phyloP scores from a whole-genome alignment of 2,888 invertebrate genomes.

The Chydorus sphaericus region DNA sequence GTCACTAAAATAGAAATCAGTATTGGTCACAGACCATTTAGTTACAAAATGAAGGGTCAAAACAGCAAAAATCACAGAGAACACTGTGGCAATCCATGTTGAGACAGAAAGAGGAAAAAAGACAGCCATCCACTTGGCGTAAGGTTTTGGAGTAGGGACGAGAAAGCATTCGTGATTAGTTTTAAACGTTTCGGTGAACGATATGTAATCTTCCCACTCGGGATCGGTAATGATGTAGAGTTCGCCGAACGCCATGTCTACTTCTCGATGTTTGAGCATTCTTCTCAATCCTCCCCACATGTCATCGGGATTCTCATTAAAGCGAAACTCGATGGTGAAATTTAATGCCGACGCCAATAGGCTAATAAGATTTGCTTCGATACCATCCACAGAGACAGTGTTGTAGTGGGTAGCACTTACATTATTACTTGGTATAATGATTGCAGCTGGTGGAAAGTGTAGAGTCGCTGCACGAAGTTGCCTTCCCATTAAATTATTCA shows the following conservation, averaged over 20 bases:
- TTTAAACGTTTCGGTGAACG: conserved; percentile 3
- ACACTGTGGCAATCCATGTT: conserved; percentile 5
- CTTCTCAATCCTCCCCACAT: conserved; percentile 10
- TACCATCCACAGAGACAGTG: no score
- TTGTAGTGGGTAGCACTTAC: no score
- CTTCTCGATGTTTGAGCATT: neutral
- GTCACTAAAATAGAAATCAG: no score
- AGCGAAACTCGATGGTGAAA: neutral
- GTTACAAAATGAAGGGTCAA: neutral
- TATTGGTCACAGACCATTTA: neutral
- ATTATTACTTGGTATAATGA: no score
- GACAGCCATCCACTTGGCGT: conserved; percentile 5
- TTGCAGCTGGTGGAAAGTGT: no score
- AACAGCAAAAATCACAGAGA: neutral
- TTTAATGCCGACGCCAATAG: neutral
- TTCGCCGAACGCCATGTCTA: conserved; percentile 10
- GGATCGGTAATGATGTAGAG: neutral
- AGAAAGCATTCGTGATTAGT: conserved; percentile 8
- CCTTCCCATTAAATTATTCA: no score
- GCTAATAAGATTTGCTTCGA: neutral
- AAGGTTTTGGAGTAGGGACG: neutral
- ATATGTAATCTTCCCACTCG: neutral
- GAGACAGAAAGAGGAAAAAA: neutral
- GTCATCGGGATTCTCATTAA: neutral
- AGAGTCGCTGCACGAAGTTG: no score